These are phyloP conservation scores for Porites divaricata DNA, from an alignment of 92 coral and sea anemone species.

Conservation along the genomic window DNA sequence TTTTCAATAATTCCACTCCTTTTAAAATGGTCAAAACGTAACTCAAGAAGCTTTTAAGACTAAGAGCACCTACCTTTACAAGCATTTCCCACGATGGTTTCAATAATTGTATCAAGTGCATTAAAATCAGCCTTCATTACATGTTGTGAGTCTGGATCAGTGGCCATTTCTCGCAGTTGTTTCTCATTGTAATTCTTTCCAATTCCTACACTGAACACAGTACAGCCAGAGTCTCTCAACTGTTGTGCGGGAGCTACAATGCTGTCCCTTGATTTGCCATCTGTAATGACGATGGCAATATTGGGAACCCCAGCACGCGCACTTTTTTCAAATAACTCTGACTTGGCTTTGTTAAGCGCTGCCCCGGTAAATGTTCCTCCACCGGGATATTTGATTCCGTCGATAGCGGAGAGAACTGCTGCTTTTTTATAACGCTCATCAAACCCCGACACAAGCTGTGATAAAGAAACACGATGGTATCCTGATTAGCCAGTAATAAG, in stretches of 20 bases:
- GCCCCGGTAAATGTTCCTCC: slow-evolving; percentile 83
- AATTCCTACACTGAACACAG: slow-evolving; percentile 69
- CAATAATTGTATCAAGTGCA: slow-evolving; percentile 40
- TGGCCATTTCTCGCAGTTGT: slow-evolving; percentile 81
- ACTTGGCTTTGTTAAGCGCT: slow-evolving; percentile 66
- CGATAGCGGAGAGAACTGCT: slow-evolving; percentile 15
- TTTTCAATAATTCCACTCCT: too few species aligned
- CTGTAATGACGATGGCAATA: slow-evolving; percentile 71
- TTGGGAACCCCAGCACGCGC: slow-evolving; percentile 73
- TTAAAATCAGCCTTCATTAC: slow-evolving; percentile 68
- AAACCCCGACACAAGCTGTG: slow-evolving; percentile 39
- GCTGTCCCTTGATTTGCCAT: slow-evolving; percentile 72
- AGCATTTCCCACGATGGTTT: slow-evolving; percentile 62
- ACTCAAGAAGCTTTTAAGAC: background rate
- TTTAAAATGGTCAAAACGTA: too few species aligned
- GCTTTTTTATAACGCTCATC: slow-evolving; percentile 36
- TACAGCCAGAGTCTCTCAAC: slow-evolving; percentile 84
- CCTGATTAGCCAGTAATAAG: background rate
- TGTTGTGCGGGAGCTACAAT: slow-evolving; percentile 73
- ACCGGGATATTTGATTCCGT: slow-evolving; percentile 48
- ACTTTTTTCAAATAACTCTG: slow-evolving; percentile 57
- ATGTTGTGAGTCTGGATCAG: slow-evolving; percentile 87
- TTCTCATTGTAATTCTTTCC: slow-evolving; percentile 48
- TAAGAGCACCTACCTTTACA: slow-evolving; percentile 65
- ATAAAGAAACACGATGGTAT: background rate